Base-by-base conservation (phyloP, 2,797 vertebrate genomes). In the Labroides dimidiatus region DNA sequence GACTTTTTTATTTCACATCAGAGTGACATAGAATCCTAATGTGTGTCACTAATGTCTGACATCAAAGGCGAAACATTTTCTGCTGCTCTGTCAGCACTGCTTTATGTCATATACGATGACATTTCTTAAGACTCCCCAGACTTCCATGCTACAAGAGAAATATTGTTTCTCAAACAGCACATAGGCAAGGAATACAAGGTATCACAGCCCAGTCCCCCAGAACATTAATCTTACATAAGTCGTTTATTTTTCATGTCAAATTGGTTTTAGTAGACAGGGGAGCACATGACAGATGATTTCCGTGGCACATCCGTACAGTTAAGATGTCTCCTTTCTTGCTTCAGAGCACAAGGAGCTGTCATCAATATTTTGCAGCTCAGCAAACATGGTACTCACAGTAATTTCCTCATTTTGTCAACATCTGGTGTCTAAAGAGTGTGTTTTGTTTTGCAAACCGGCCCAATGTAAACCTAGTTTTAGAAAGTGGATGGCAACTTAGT, bases 61-160 rank as follows among this genome's bases (percentile, higher is more conserved):
- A 27, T 72, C 61, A 66, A 49, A 48, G 12, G 24, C 4, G 42
- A 20, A 42, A 59, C 37, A 11, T 15, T 39, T 21, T 55, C 30
- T 9, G 30, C 30, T 33, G 30, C 5, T 33, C 30, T 33, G 2
- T 21, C 13, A 14, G 13, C 11, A 30, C 36, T 44, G 8, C 6
- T 20, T 20, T 20, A 39, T 49, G 16, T 27, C 33, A 41, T 15
- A 7, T 39, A 2, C 3, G 10, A 3, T 39, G 37, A 12, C 11
- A 13, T 39, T 39, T 39, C 13, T 12, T 37, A n/a, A n/a, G n/a
- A n/a, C n/a, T n/a, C n/a, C n/a, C n/a, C 37, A 39, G 11, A 12
- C 13, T 39, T 4, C 3, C 5, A 39, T 2, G 13, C 13, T 3
- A 39, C 1, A 39, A 14, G 13, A 39, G 12, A 39, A 36, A 36